These are phyloP conservation scores for Pristionchus pacificus DNA, from an alignment of 1,140 invertebrate genomes.

Conservation along the genomic window DNA sequence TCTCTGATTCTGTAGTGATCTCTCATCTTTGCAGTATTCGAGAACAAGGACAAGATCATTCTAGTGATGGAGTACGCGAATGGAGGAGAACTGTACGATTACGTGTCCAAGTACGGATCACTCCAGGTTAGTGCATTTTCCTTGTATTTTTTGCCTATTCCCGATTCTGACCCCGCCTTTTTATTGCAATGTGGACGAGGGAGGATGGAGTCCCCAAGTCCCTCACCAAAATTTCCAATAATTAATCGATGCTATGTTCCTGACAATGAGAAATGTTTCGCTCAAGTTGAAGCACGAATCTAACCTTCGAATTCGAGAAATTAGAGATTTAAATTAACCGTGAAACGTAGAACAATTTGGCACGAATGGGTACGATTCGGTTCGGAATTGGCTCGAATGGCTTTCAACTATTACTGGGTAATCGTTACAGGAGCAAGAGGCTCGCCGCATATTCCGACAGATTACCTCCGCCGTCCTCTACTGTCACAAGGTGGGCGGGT, in stretches of 20 bases:
- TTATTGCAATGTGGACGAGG: neutral
- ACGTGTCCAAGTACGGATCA: slow-evolving; percentile 84
- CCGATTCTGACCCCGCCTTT: no score
- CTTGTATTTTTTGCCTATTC: no score
- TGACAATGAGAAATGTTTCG: neutral
- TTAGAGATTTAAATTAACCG: no score
- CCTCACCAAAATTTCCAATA: no score
- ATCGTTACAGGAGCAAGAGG: slow-evolving; percentile 68
- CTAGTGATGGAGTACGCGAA: slow-evolving; percentile 98
- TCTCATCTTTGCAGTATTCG: slow-evolving; percentile 48
- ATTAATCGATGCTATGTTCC: neutral
- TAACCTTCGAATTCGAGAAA: no score
- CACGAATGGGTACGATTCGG: no score
- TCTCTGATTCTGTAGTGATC: no score
- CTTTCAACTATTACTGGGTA: neutral
- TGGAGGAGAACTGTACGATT: slow-evolving; percentile 96
- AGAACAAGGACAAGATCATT: slow-evolving; percentile 71
- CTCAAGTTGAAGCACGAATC: no score
- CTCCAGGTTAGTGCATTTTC: slow-evolving; percentile 62
- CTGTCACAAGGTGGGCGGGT: slow-evolving; percentile 76
- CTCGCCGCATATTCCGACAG: slow-evolving; percentile 89
- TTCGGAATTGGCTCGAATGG: neutral
- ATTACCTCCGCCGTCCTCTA: slow-evolving; percentile 95
- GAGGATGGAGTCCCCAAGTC: no score
- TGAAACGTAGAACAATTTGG: no score